Percentiles rank a stretch among this genome's conserved stretches.
Conservation (phyloP, 2,888 invertebrate species). For the Eupithecia abbreviata region DNA sequence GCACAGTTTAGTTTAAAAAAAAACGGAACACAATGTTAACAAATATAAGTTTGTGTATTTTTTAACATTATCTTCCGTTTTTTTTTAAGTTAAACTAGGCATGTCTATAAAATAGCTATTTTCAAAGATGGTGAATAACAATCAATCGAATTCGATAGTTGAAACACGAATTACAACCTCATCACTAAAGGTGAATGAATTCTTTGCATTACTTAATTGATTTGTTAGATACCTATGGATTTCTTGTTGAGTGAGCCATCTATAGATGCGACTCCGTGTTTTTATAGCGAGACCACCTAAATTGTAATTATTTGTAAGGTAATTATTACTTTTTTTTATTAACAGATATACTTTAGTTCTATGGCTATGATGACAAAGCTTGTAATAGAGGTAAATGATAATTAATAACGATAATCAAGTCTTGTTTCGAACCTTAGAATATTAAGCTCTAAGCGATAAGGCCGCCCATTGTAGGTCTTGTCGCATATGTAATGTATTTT, state of each 20-base stretch:
- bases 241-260: slow-evolving; percentile 76
- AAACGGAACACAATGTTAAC: no score
- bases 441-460: no score
- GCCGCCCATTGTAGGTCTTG: no score
- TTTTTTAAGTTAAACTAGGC: neutral
- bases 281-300: slow-evolving; percentile 59
- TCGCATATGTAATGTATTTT: no score
- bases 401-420: neutral
- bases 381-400: neutral
- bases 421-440: neutral
- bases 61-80: neutral
- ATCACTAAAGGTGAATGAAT: slow-evolving; percentile 78
- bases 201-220: slow-evolving; percentile 81
- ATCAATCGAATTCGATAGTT: slow-evolving; percentile 28
- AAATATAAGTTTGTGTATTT: neutral
- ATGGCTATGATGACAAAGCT: neutral
- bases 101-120: neutral
- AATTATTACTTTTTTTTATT: neutral
- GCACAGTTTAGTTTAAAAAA: neutral
- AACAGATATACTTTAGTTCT: neutral
- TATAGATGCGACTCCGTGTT: slow-evolving; percentile 69
- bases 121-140: neutral
- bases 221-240: slow-evolving; percentile 69
- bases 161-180: slow-evolving; percentile 40
- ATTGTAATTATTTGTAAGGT: slow-evolving; percentile 44